phyloP scores from a whole-genome alignment of 2,113 vertebrate genomes.

The Rhynchomys soricoides region DNA sequence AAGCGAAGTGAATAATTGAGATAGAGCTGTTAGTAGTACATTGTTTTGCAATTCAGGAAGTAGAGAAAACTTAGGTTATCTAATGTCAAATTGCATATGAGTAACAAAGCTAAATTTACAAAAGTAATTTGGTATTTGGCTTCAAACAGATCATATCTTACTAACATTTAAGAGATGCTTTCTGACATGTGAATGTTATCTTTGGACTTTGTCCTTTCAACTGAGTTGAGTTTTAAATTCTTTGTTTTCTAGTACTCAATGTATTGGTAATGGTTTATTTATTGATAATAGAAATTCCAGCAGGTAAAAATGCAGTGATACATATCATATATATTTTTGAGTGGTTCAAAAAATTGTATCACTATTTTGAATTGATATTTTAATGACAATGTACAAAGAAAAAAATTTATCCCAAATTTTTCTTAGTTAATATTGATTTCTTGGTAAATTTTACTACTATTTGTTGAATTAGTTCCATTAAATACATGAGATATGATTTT shows the following conservation, averaged over 20 bases:
- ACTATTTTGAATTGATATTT: conserved; percentile 20
- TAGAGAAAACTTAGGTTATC: not conserved
- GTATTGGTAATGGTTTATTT: not conserved
- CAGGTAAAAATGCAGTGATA: not conserved
- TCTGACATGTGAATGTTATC: not conserved
- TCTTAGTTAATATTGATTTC: not conserved
- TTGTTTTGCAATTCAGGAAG: conserved; percentile 36
- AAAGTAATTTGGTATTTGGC: not conserved
- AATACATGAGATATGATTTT: not conserved
- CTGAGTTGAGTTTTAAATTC: not conserved
- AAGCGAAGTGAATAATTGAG: not conserved
- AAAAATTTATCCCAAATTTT: not conserved
- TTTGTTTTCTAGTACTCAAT: not conserved
- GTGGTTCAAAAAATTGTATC: not conserved
- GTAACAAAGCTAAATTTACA: not conserved
- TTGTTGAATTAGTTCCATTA: not conserved
- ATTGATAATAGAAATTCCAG: not conserved
- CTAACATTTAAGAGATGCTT: not conserved
- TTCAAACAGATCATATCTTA: not conserved
- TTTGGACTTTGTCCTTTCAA: conserved; percentile 56
- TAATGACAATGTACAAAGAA: not conserved
- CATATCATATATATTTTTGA: not conserved
- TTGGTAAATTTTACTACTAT: not conserved
- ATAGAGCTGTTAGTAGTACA: not conserved
- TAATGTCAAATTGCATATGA: not conserved